Evolutionary conservation across 1,140 invertebrate species (phyloP).

Genomic region (Pogonomyrmex barbatus): DNA sequence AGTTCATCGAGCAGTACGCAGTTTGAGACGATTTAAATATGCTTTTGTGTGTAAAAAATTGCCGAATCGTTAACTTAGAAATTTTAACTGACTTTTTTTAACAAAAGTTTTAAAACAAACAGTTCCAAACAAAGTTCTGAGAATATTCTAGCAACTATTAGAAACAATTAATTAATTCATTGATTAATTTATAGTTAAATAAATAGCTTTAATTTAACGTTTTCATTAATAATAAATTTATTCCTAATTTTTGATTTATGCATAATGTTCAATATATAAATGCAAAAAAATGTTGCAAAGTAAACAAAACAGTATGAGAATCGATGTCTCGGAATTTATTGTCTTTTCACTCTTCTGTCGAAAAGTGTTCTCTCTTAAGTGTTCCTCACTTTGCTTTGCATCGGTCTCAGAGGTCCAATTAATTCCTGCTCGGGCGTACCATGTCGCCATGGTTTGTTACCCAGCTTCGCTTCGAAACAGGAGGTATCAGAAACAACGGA

Average conservation of each 20-base stretch:
- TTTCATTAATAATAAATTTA: no score
- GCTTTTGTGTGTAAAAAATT: conserved; percentile 39
- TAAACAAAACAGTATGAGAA: neutral
- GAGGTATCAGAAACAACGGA: conserved; percentile 51
- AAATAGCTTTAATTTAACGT: no score
- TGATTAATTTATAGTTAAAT: no score
- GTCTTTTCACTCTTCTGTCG: neutral
- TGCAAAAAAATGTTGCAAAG: neutral
- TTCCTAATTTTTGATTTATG: no score
- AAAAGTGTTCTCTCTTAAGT: neutral
- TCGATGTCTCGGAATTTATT: neutral
- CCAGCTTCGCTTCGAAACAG: neutral
- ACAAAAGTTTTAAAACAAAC: conserved; percentile 3
- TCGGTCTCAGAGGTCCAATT: conserved; percentile 1
- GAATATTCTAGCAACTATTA: neutral
- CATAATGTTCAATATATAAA: neutral
- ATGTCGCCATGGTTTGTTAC: conserved; percentile 27
- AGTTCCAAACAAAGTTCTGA: conserved; percentile 18
- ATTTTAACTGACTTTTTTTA: conserved; percentile 4
- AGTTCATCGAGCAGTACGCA: conserved; percentile 17
- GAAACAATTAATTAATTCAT: no score
- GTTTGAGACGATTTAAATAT: conserved; percentile 11
- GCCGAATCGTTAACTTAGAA: conserved; percentile 31
- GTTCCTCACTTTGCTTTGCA: neutral
- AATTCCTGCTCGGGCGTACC: conserved; percentile 28